A percentile compares a stretch with the other conserved stretches of the same genome.
Evolutionary conservation across 1,140 invertebrate genomes (phyloP).

Genomic region (Papilio polytes): DNA sequence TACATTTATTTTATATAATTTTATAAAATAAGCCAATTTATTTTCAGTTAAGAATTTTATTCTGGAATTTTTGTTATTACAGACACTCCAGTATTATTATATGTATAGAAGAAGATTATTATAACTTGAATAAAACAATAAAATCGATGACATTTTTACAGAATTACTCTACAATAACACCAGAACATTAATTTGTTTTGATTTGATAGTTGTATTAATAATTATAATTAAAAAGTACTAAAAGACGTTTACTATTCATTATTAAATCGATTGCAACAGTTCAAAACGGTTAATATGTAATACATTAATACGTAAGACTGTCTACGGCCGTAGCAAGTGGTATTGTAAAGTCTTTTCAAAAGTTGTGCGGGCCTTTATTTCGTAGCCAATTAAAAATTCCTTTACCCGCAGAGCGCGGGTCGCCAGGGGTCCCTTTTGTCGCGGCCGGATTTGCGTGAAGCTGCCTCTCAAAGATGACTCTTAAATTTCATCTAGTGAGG

Average conservation of each 20-base stretch:
- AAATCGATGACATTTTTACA: background rate
- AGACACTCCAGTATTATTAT: no score
- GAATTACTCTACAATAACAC: background rate
- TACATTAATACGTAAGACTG: constrained; percentile 22
- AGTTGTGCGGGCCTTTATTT: constrained; percentile 69
- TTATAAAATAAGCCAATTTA: background rate
- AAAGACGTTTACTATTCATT: no score
- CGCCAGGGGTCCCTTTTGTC: constrained; percentile 60
- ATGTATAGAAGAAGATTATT: no score
- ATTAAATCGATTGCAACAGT: background rate
- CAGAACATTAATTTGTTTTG: no score
- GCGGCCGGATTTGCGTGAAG: constrained; percentile 62
- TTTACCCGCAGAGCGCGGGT: constrained; percentile 61
- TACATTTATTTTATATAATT: background rate
- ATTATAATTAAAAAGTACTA: background rate
- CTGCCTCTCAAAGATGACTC: constrained; percentile 57
- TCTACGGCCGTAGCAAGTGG: constrained; percentile 26
- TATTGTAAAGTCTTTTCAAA: constrained; percentile 40
- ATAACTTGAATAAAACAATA: background rate
- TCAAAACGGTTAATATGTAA: background rate
- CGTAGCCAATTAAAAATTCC: constrained; percentile 77
- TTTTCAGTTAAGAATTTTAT: background rate
- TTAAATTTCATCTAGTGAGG: constrained; percentile 71
- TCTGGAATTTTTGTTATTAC: no score
- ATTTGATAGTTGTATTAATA: no score